Evolutionary conservation across 2,113 vertebrate species (phyloP).

Genomic region (Oreocharis arfaki): DNA sequence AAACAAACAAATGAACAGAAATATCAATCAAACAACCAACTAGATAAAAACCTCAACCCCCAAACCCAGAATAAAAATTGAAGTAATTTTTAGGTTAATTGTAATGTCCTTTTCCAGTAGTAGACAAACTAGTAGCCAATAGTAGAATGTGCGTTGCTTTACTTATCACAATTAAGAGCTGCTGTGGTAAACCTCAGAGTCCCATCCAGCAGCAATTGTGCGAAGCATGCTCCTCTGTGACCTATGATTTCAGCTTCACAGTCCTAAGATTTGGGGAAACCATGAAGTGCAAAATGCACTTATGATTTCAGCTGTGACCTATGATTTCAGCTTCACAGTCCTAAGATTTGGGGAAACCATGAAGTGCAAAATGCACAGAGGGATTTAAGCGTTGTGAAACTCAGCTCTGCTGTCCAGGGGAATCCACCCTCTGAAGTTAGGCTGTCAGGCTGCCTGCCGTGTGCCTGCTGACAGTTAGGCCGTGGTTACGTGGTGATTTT

Average conservation of each 20-base stretch:
- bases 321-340: background rate
- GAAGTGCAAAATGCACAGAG: background rate
- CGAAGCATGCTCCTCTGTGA: background rate
- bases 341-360: background rate
- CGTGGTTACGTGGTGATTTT: background rate
- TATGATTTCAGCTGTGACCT: no score
- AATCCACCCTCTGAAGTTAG: background rate
- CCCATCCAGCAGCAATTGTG: rapidly evolving
- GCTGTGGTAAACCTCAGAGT: background rate
- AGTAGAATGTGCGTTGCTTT: background rate
- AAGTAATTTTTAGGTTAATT: background rate
- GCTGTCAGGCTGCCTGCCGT: background rate
- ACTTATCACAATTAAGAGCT: background rate
- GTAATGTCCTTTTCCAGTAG: background rate
- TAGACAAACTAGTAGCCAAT: background rate
- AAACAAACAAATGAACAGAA: no score
- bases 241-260: background rate
- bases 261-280: background rate
- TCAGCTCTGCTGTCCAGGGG: background rate
- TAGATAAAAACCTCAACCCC: rapidly evolving
- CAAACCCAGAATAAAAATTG: background rate
- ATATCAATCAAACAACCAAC: background rate
- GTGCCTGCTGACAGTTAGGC: background rate
- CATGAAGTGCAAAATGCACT: background rate
- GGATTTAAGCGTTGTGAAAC: background rate